Evolutionary conservation across 2,113 vertebrate species (phyloP).

Genomic region (Zosterops hypoxanthus): DNA sequence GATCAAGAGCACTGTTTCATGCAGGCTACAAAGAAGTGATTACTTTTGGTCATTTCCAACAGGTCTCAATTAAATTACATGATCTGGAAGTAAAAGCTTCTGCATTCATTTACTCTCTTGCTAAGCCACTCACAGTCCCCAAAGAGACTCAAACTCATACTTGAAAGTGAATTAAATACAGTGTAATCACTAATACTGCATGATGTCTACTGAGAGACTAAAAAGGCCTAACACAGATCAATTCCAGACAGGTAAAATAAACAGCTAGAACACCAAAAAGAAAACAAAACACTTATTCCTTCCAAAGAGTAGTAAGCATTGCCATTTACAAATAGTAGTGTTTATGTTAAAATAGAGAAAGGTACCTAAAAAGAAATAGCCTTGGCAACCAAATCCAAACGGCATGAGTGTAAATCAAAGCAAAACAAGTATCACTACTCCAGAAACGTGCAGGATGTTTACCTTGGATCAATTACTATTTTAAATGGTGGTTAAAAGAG

Average conservation of each 20-base stretch:
- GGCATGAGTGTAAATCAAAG: constrained; percentile 62
- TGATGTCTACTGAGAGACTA: constrained; percentile 46
- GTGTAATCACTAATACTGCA: constrained; percentile 57
- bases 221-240: constrained; percentile 48
- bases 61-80: constrained; percentile 16
- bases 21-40: constrained; percentile 15
- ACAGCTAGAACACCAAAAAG: constrained; percentile 57
- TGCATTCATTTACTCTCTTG: constrained; percentile 38
- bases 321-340: constrained; percentile 68
- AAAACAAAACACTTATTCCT: constrained; percentile 58
- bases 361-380: constrained; percentile 63
- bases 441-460: constrained; percentile 74
- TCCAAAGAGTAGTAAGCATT: constrained; percentile 63
- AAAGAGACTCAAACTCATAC: constrained; percentile 38
- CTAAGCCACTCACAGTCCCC: constrained; percentile 56
- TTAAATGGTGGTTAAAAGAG: constrained; percentile 59
- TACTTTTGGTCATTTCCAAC: constrained; percentile 57
- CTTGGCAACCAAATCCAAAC: constrained; percentile 67
- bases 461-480: constrained; percentile 63
- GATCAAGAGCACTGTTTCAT: background rate
- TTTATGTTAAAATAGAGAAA: constrained; percentile 68
- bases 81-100: constrained; percentile 41
- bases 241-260: constrained; percentile 65
- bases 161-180: constrained; percentile 57
- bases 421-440: constrained; percentile 68